A percentile compares a stretch with the other conserved stretches of the same genome.
Evolutionary conservation across 1,140 invertebrate genomes (phyloP).

Genomic region (Wiebesia pumilae): DNA sequence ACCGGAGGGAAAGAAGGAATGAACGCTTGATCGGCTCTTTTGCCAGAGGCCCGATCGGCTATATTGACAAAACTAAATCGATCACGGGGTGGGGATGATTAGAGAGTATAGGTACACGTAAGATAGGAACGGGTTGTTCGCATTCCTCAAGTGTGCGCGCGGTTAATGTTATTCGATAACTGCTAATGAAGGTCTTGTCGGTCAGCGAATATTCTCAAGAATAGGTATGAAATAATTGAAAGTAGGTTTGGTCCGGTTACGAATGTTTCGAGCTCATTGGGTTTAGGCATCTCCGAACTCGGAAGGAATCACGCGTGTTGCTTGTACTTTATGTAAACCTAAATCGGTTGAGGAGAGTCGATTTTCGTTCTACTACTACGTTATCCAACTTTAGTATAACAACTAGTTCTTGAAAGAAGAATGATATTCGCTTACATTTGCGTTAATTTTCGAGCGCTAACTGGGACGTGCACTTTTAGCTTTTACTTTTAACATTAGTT

Average conservation of each 20-base stretch:
- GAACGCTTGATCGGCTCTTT: background rate
- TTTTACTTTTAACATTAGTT: too few species aligned
- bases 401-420: too few species aligned
- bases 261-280: too few species aligned
- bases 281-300: too few species aligned
- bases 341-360: too few species aligned
- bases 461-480: too few species aligned
- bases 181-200: background rate
- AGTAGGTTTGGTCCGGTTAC: background rate
- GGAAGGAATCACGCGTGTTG: too few species aligned
- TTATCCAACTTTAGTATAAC: too few species aligned
- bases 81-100: background rate
- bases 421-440: too few species aligned
- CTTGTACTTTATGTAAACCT: too few species aligned
- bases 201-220: background rate
- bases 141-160: background rate
- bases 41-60: background rate
- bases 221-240: background rate
- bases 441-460: too few species aligned
- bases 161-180: slow-evolving; percentile 1
- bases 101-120: background rate
- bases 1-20: background rate
- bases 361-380: too few species aligned
- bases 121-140: background rate
- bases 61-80: background rate